Evolutionary conservation across 2,888 invertebrate genomes (phyloP), one percentile per base, ranked within the genome.

Genomic region (Heliconius ismenius): DNA sequence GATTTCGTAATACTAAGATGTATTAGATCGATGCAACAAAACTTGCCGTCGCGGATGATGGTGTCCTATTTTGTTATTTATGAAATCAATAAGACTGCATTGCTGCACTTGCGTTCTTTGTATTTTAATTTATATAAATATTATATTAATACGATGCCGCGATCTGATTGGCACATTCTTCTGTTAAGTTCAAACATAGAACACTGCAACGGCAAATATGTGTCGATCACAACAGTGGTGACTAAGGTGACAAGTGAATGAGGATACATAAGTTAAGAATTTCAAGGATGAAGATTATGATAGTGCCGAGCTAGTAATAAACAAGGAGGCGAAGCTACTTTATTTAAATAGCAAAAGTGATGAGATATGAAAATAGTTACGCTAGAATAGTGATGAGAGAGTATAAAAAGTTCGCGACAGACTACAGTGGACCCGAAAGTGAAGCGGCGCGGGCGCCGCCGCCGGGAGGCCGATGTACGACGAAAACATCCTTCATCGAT

Each of bases 321-420:
- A 86, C 82, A 84, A 87, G 82, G 82, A 84, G 84, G 89, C 88
- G 84, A 89, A 90, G 89, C 88, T 83, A 81, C 83, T 84, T 73
- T 73, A 73, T 36, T 73, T 73, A 83, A 85, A 83, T 84, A 83
- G 88, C 86, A 82, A 82, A 84, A 86, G 85, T 85, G 84, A 88
- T 91, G 91, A 90, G 83, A 84, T 83, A 83, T 83, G 82, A 81
- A 81, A 79, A 81, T 84, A 83, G 88, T 87, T 86, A 89, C 86
- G 83, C 90, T 90, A 90, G 87, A 84, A 88, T 88, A 90, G 89
- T 90, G 86, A 89, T 88, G 88, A 87, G 86, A 90, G 86, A 91
- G 92, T 93, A 92, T 90, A 92, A 92, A 92, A 92, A 91, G 62
- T 89, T 92, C 86, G 92, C 89, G 92, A 91, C 89, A 91, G 91